These are phyloP conservation scores for Micrasema minimum DNA, from an alignment of 1,140 invertebrate species.

Conservation along the genomic window DNA sequence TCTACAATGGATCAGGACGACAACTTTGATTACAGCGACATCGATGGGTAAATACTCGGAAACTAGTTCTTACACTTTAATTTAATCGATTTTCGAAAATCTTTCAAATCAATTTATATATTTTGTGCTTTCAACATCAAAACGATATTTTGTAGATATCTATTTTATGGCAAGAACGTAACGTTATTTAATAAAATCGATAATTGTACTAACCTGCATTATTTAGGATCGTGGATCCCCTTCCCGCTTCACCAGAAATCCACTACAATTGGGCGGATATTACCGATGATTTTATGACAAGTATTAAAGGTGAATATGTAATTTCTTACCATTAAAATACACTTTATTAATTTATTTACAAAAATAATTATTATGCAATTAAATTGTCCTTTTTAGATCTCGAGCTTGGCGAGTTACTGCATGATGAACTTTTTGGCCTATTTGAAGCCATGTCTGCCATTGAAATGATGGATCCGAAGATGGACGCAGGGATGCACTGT, in stretches of 20 bases:
- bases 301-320: slow-evolving; percentile 74
- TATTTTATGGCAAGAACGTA: too few relatives aligned
- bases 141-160: too few relatives aligned
- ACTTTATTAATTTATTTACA: too few relatives aligned
- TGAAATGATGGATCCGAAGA: slow-evolving; percentile 99
- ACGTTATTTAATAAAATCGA: too few relatives aligned
- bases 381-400: slow-evolving; percentile 70
- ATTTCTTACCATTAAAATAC: too few relatives aligned
- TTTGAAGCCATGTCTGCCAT: slow-evolving; percentile 99
- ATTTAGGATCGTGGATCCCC: slow-evolving; percentile 60
- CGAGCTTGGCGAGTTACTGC: slow-evolving; percentile 86
- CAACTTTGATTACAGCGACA: slow-evolving; percentile 62
- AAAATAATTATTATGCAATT: slow-evolving; percentile 16
- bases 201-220: too few relatives aligned
- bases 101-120: too few relatives aligned
- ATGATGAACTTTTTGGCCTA: slow-evolving; percentile 91
- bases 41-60: slow-evolving; percentile 59
- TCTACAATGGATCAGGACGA: slow-evolving; percentile 55
- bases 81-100: too few relatives aligned
- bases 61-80: too few relatives aligned
- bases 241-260: slow-evolving; percentile 60
- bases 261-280: slow-evolving; percentile 82
- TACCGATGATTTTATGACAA: slow-evolving; percentile 79
- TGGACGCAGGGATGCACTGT: slow-evolving; percentile 98
- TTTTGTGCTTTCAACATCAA: too few relatives aligned